A percentile compares a stretch with the other conserved stretches of the same genome.
phyloP scores from a whole-genome alignment of 2,888 invertebrate genomes.

The Hipparchia semele region DNA sequence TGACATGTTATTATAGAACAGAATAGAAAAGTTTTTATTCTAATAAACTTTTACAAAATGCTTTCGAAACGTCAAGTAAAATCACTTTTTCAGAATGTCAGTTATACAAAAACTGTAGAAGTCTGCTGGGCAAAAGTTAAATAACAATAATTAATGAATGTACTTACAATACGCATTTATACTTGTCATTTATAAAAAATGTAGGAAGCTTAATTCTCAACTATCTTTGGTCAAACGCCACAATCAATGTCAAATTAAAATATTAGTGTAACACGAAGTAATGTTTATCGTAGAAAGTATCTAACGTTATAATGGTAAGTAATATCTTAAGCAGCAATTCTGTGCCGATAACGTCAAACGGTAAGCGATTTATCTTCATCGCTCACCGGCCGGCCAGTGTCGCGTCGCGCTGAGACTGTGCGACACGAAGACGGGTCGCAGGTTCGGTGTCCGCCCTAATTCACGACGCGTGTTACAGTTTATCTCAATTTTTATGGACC shows the following conservation, averaged over 20 bases:
- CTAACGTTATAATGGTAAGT: background rate
- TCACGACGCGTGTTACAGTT: background rate
- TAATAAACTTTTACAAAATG: too few relatives aligned
- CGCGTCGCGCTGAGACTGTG: background rate
- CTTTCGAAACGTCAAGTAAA: too few relatives aligned
- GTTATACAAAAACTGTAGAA: background rate
- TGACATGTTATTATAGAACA: too few relatives aligned
- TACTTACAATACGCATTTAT: too few relatives aligned
- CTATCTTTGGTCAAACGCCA: background rate
- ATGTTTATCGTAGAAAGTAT: background rate
- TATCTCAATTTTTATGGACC: too few relatives aligned
- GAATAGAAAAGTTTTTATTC: too few relatives aligned
- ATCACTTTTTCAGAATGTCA: too few relatives aligned
- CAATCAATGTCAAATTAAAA: constrained; percentile 12
- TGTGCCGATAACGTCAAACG: constrained; percentile 1
- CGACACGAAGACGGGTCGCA: background rate
- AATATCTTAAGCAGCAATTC: constrained; percentile 3
- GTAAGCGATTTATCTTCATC: constrained; percentile 19
- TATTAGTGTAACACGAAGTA: background rate
- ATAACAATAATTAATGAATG: background rate
- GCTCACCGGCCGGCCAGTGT: background rate
- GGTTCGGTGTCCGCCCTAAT: constrained; percentile 1
- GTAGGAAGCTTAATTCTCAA: background rate
- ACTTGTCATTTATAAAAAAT: constrained; percentile 1
- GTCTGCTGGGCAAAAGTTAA: background rate